Base-by-base conservation (phyloP, 1,140 invertebrate genomes). In the Heliconius himera region DNA sequence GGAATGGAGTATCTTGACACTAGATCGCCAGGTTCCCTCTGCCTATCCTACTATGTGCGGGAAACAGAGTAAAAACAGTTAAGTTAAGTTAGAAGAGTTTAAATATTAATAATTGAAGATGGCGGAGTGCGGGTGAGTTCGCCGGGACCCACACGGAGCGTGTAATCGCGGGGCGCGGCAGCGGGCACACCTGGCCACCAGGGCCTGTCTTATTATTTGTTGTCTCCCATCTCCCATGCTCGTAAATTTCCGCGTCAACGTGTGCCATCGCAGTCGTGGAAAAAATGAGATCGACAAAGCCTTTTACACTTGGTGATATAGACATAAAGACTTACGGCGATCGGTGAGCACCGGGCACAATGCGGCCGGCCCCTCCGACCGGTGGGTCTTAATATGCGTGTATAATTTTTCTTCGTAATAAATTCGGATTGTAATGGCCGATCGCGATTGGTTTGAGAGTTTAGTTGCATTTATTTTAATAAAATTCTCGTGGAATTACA, bases 401-500 rank as follows among this genome's bases (percentile, higher is more conserved):
- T 86, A 93, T 93, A 94, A 94, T 93, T 92, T 93, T 91, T 92
- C 88, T 87, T 93, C 87, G 91, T 93, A 92, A 94, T 94, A 94
- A 94, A 94, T 94, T 92, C 89, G 85, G 90, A 92, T 94, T 87
- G 90, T 90, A 91, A 92, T 90, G 86, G 87, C 85, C 85, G 87
- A 88, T 89, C 82, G 89, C 92, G 90, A 94, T 93, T 92, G 90
- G 90, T 89, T 91, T 86, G 86, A 89, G 81, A 84, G 83, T 89
- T 91, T 88, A 86, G 85, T 86, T 90, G 85, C 87, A 84, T 91
- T 89, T 90, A 90, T 90, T 89, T 90, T 84, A 89, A 90, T 89
- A 88, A 88, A 90, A 87, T 85, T 87, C 83, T 84, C 84, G 83
- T 84, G 82, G 84, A 84, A 88, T 88, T 87, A 89, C 80, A 74